Evolutionary conservation across 2,888 invertebrate genomes (phyloP), one percentile per base, ranked within the genome.

Genomic region (Endotricha flammealis): DNA sequence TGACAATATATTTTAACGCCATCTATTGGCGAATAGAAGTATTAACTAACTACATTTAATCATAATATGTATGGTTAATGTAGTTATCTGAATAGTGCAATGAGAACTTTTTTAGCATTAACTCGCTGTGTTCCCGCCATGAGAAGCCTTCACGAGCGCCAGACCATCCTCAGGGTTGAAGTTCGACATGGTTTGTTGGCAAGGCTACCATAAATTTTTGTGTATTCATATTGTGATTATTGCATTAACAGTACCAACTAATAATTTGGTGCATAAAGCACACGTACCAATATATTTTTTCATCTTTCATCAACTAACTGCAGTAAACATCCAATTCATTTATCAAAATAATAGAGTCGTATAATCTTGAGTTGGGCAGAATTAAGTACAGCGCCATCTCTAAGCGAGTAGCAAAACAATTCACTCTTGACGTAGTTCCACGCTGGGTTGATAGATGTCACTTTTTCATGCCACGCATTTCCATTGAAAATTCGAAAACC

Each of bases 131-230:
- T 50, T 48, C 67, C 70, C 70, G 68, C 74, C 67, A 69, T 74
- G 64, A 65, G 60, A 64, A 56, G 57, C 57, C 60, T 48, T 36
- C 63, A 61, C 50, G 57, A 71, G 71, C 77, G 80, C 78, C 78
- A 81, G 79, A 77, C 55, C 66, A 53, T 75, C 71, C 75, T 75
- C 76, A 74, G 71, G 65, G 78, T 70, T 72, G 73, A 77, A 74
- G 70, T 65, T 56, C 62, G 65, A 68, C 64, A 64, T 65, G 69
- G 67, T 76, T 74, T 70, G 66, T 64, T 77, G 76, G 80, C 81
- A 81, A 82, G 80, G 78, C 68, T 74, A 62, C 53, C 57, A 53
- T 40, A 41, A 48, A 48, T 58, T 41, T 50, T 40, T 45, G 42
- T 46, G 55, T 46, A 42, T 27, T 28, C 32, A 30, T 32, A 25